A percentile compares a stretch with the other conserved stretches of the same genome.
These are phyloP conservation scores for Leptothorax acervorum DNA, from an alignment of 2,888 invertebrate species.

Conservation along the genomic window DNA sequence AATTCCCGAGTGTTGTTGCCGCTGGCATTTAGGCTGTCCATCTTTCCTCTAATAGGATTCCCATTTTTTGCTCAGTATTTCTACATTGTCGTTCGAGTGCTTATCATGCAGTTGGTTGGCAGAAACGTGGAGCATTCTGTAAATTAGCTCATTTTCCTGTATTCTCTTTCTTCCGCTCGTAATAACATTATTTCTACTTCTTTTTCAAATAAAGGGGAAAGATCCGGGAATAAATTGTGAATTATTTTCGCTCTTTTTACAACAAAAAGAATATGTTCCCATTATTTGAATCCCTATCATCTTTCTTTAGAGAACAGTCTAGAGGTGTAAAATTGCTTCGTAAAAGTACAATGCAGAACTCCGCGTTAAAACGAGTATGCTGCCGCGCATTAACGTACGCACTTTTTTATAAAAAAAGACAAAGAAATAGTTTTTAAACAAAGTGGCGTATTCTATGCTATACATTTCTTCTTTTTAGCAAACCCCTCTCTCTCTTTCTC, in stretches of 20 bases:
- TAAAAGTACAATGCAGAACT: not conserved
- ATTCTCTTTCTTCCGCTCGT: conserved; percentile 18
- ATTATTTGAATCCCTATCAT: not conserved
- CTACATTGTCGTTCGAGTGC: conserved; percentile 24
- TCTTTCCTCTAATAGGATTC: conserved; percentile 65
- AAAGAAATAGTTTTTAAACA: not conserved
- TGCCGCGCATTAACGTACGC: not conserved
- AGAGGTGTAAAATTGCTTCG: not conserved
- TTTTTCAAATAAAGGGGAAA: not conserved
- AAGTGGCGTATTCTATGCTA: not conserved
- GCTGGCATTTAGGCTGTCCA: conserved; percentile 72
- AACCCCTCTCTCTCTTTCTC: not conserved
- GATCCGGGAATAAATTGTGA: not conserved
- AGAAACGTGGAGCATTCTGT: not conserved
- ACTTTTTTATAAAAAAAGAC: not conserved
- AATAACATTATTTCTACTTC: not conserved
- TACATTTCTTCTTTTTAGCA: not conserved
- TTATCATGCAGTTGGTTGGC: not conserved
- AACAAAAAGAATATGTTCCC: not conserved
- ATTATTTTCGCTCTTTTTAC: not conserved
- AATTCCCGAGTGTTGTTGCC: conserved; percentile 75
- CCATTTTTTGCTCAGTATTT: conserved; percentile 53
- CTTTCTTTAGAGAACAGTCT: not conserved
- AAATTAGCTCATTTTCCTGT: conserved; percentile 9
- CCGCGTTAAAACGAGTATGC: not conserved